Evolutionary conservation across 2,797 vertebrate genomes (phyloP), one percentile per base, ranked within the genome.

Genomic region (Hephaestus fuliginosus): DNA sequence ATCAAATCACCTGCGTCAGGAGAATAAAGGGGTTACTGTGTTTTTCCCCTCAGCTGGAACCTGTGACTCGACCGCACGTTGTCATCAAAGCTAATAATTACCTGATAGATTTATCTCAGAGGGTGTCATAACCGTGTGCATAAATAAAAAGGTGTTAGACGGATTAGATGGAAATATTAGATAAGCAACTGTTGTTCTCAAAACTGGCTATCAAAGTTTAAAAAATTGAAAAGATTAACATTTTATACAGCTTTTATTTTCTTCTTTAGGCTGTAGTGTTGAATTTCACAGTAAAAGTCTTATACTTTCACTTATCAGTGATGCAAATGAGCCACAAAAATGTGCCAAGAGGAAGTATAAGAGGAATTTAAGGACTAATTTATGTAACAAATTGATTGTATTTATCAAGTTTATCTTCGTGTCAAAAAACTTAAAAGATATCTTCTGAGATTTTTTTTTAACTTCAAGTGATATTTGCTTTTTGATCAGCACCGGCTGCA

Each of bases 31-130:
- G 72, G 48, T 3, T 33, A 66, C 46, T 89, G 49, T 72, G 1
- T 39, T 53, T 71, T 82, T 41, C 77, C 43, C 39, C 56, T 71
- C 9, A 48, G 53, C 30, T 76, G 39, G 71, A 79, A 78, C 60
- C 48, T 25, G 63, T 77, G 60, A 78, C 69, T 74, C 55, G 72
- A 70, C 48, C 39, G n/a, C 60, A 61, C 36, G 33, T 70, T 78
- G 46, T 57, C 55, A 67, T 84, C 49, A 65, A 73, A 81, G 41
- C 63, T 70, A 56, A 53, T 71, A 77, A 81, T 89, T 83, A 87
- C 12, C 46, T 68, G 57, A 74, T 43, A 28, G 79, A 83, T 87
- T 70, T 79, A 87, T 81, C 81, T 78, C 69, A 63, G 13, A 46
- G 52, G 52, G 41, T 25, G 36, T 46, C 22, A 0, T 33, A 49